Percentiles rank a stretch among this genome's conserved stretches.
phyloP scores from a whole-genome alignment of 2,888 invertebrate genomes.

The Ormyrus rosae region DNA sequence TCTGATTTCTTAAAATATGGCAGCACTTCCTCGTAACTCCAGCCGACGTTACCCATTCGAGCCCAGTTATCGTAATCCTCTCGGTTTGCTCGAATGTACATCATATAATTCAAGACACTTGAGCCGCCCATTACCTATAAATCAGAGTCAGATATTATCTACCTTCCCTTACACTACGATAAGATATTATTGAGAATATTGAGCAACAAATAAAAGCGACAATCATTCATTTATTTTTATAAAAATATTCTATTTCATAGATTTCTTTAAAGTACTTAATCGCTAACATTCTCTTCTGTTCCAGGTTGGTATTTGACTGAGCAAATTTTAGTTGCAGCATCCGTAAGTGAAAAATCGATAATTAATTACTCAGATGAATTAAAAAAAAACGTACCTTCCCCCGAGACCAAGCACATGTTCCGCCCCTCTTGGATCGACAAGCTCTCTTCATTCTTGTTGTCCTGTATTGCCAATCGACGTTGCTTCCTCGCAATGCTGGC shows the following conservation, averaged over 20 bases:
- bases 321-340: no score
- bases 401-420: slow-evolving; percentile 81
- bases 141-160: background rate
- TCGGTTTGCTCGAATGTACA: slow-evolving; percentile 79
- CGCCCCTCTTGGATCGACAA: slow-evolving; percentile 79
- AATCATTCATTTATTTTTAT: no score
- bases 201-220: no score
- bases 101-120: slow-evolving; percentile 80
- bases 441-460: slow-evolving; percentile 81
- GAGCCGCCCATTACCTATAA: slow-evolving; percentile 79
- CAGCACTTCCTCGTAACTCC: slow-evolving; percentile 78
- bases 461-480: slow-evolving; percentile 84
- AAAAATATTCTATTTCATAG: no score
- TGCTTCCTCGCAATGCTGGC: slow-evolving; percentile 72
- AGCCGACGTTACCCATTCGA: slow-evolving; percentile 77
- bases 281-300: no score
- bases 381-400: slow-evolving; percentile 77
- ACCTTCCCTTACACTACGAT: no score
- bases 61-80: slow-evolving; percentile 79
- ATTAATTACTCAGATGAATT: no score
- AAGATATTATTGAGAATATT: no score
- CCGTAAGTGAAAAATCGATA: no score
- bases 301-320: no score
- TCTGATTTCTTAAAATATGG: slow-evolving; percentile 78
- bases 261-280: no score